Evolutionary conservation across 1,140 invertebrate species (phyloP).

Genomic region (Sesamia nonagrioides): DNA sequence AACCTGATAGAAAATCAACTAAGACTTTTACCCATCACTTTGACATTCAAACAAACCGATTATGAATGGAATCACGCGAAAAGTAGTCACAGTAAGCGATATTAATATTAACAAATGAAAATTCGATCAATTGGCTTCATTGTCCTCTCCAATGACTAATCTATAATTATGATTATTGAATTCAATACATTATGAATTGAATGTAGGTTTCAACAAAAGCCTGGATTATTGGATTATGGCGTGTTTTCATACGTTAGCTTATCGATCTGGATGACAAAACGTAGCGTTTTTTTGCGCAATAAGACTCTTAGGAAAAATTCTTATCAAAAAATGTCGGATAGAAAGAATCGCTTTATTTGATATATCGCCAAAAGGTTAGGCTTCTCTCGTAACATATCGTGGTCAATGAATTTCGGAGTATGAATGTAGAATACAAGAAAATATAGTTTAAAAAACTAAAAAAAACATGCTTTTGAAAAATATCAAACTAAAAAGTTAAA

Average conservation of each 20-base stretch:
- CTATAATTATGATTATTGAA: not conserved
- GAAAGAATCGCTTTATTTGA: too few relatives aligned
- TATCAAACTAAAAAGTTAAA: too few relatives aligned
- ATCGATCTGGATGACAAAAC: not conserved
- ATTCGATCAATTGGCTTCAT: not conserved
- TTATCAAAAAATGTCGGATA: not conserved
- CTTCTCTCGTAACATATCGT: too few relatives aligned
- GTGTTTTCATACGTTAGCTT: not conserved
- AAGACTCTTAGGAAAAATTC: not conserved
- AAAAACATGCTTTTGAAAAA: too few relatives aligned
- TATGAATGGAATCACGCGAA: not conserved
- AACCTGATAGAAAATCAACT: not conserved
- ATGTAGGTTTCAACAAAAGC: not conserved
- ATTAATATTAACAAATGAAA: slow-evolving; percentile 10
- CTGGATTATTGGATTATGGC: not conserved
- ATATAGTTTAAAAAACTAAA: too few relatives aligned
- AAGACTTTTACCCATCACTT: not conserved
- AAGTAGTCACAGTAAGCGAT: not conserved
- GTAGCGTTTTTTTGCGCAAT: not conserved
- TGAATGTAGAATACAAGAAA: too few relatives aligned
- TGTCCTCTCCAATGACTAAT: not conserved
- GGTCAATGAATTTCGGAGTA: too few relatives aligned
- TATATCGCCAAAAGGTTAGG: too few relatives aligned
- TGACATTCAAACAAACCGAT: not conserved
- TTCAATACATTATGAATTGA: not conserved